Conservation (phyloP, 2,888 invertebrate genomes). For the Drosophila nr. perissopoda region DNA sequence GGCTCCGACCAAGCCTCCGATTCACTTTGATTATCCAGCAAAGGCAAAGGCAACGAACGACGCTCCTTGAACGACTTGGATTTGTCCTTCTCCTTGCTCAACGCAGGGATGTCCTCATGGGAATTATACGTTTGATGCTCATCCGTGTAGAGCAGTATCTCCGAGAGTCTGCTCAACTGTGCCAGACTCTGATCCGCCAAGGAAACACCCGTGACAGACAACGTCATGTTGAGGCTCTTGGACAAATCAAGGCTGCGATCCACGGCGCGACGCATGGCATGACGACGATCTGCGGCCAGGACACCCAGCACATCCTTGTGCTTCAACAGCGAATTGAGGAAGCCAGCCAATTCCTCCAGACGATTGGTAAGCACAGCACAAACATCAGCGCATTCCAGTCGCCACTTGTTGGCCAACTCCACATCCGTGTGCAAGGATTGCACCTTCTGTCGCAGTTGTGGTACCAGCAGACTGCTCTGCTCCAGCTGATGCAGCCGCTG, state of each 20-base stretch:
- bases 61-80: constrained; percentile 79
- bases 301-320: constrained; percentile 86
- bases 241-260: constrained; percentile 86
- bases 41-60: constrained; percentile 77
- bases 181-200: constrained; percentile 86
- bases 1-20: constrained; percentile 96
- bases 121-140: constrained; percentile 77
- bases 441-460: constrained; percentile 74
- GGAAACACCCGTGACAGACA: constrained; percentile 82
- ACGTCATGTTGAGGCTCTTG: constrained; percentile 85
- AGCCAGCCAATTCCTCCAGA: constrained; percentile 87
- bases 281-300: constrained; percentile 86
- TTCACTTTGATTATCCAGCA: constrained; percentile 86
- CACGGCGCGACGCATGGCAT: constrained; percentile 86
- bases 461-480: constrained; percentile 62
- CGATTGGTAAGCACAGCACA: constrained; percentile 86
- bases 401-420: constrained; percentile 82
- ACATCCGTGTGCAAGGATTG: constrained; percentile 75
- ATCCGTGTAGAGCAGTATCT: constrained; percentile 80
- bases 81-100: constrained; percentile 77
- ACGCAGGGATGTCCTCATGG: constrained; percentile 73
- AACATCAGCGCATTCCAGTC: constrained; percentile 82
- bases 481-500: constrained; percentile 73
- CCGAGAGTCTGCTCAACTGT: constrained; percentile 85
- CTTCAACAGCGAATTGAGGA: constrained; percentile 87